Evolutionary conservation across 2,888 invertebrate genomes (phyloP), one percentile per base, ranked within the genome.

Genomic region (Achlya flavicornis): DNA sequence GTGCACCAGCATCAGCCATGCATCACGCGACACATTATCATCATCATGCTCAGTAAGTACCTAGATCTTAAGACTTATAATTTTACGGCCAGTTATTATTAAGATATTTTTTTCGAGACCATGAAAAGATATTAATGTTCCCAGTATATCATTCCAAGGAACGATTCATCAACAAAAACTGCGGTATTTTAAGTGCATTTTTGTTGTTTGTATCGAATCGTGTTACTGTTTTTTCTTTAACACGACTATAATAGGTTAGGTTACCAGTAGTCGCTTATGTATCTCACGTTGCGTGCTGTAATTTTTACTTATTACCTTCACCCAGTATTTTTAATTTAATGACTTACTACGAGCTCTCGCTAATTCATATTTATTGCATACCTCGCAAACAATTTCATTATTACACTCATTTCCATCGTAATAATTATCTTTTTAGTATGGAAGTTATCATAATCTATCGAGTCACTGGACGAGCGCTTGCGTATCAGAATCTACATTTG

Each of bases 1-100:
- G 96, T 76, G 92, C 95, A 91, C 88, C 83, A 43, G 86, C 94
- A 90, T 86, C 94, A 87, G 94, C 95, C 61, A 92, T 95, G 95
- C 93, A 95, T 87, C 95, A 87, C 93, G 95, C 91, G 70, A 94
- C 91, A 72, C 95, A 93, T 75, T 93, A 92, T 69, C 93, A 94
- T 72, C 93, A 93, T 71, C 93, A 94, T 81, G 93, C 93, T 43
- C 93, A 93, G 93, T 93, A 81, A 92, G 93, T 92, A 61, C 19
- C 10, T 10, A 26, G 26, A 53, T n/a, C n/a, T 10, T 2, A 8
- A 41, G 3, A 0, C 3, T 53, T 53, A 16, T 10, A 10, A 53
- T 53, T 53, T 19, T 53, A 16, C n/a, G 19, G 7, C 16, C 14
- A 46, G n/a, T 14, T 11, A 11, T 48, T 7, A 48, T 46, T n/a